Percentiles rank a stretch among this genome's conserved stretches.
These are phyloP conservation scores for Zygogramma bicolorata DNA, from an alignment of 2,888 invertebrate species.

Conservation along the genomic window DNA sequence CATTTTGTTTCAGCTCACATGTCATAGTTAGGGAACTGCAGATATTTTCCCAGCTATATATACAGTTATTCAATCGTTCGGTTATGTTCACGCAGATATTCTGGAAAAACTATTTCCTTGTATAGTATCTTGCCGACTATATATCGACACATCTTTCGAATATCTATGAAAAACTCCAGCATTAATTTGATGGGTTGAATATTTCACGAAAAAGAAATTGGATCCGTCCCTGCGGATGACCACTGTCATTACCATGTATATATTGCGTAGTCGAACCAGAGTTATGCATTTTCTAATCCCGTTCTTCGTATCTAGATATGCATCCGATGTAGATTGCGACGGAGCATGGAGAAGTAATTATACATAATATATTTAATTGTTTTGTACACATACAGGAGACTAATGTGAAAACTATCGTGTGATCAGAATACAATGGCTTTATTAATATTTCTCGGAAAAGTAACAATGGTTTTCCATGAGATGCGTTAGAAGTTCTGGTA, in stretches of 20 bases:
- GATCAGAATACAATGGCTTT: conserved; percentile 31
- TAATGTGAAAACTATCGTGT: conserved; percentile 42
- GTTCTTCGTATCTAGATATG: conserved; percentile 57
- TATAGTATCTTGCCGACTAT: too few species aligned
- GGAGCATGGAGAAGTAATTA: conserved; percentile 60
- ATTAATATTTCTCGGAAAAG: conserved; percentile 27
- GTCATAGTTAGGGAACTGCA: too few species aligned
- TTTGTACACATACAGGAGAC: conserved; percentile 53
- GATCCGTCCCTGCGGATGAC: conserved; percentile 18
- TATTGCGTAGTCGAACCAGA: conserved; percentile 40
- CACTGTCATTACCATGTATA: conserved; percentile 45
- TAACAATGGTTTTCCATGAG: background rate
- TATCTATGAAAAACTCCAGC: background rate
- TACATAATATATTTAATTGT: conserved; percentile 63
- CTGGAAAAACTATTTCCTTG: too few species aligned
- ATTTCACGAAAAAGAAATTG: background rate
- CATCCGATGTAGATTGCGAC: conserved; percentile 53
- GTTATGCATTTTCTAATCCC: conserved; percentile 52
- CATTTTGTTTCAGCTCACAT: too few species aligned
- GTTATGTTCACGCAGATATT: too few species aligned
- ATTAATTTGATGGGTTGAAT: background rate
- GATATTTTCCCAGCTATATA: too few species aligned
- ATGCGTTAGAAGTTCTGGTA: background rate
- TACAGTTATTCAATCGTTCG: too few species aligned
- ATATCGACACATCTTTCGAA: too few species aligned